Conservation (phyloP, 2,797 vertebrate species). For the Gallinago stenura region DNA sequence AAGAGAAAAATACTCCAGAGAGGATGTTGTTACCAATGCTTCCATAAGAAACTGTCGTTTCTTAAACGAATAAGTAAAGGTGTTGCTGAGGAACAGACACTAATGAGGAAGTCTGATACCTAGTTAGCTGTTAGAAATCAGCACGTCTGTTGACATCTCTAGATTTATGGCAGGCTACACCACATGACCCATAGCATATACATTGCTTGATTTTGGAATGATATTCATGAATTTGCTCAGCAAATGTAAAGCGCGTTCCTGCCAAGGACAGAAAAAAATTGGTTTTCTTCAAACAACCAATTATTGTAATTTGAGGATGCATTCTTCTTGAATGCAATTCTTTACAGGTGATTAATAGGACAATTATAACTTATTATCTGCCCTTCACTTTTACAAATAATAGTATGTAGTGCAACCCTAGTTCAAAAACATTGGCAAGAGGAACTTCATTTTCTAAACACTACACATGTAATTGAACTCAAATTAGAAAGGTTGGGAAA, state of each 20-base stretch:
- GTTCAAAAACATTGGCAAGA: constrained; percentile 66
- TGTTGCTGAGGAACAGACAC: not conserved
- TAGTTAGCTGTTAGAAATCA: not conserved
- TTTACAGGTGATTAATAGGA: constrained; percentile 81
- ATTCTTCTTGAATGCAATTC: constrained; percentile 56
- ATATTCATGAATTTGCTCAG: constrained; percentile 1
- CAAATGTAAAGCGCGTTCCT: not conserved
- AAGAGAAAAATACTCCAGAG: not conserved
- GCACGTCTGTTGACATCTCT: not conserved
- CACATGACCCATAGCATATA: not conserved
- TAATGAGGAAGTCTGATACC: not conserved
- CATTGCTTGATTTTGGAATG: constrained; percentile 26
- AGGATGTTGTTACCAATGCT: not conserved
- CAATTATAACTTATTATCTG: constrained; percentile 81
- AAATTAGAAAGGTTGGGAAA: constrained; percentile 83
- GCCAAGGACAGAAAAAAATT: not conserved
- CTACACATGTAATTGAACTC: constrained; percentile 80
- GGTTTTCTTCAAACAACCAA: constrained; percentile 36
- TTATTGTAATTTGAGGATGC: constrained; percentile 73
- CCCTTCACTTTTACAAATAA: constrained; percentile 76
- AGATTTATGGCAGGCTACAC: not conserved
- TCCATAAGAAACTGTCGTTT: not conserved
- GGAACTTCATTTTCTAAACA: constrained; percentile 70
- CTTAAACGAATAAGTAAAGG: not conserved
- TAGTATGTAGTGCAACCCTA: constrained; percentile 25